Evolutionary conservation across 2,888 invertebrate genomes (phyloP).

Genomic region (Platycheirus albimanus): DNA sequence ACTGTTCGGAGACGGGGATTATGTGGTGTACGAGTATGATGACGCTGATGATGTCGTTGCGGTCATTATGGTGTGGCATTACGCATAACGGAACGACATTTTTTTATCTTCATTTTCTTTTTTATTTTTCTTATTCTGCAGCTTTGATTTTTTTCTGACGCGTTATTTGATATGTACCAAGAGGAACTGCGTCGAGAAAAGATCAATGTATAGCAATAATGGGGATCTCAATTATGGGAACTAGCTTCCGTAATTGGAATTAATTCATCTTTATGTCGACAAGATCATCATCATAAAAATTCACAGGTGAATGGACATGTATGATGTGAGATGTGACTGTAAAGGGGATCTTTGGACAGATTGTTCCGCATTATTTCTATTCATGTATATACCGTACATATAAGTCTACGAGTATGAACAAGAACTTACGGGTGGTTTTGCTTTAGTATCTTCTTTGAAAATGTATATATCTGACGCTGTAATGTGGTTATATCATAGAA

Average conservation of each 20-base stretch:
- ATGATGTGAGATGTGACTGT: no score
- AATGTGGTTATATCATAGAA: slow-evolving; percentile 29
- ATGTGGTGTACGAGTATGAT: not conserved
- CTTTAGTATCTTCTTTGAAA: not conserved
- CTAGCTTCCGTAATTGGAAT: slow-evolving; percentile 42
- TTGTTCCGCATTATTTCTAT: slow-evolving; percentile 21
- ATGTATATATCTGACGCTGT: slow-evolving; percentile 3
- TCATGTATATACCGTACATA: no score
- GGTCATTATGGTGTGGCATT: slow-evolving; percentile 57
- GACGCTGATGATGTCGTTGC: slow-evolving; percentile 37
- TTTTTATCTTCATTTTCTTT: slow-evolving; percentile 33
- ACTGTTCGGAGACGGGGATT: not conserved
- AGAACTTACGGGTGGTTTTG: no score
- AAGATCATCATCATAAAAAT: slow-evolving; percentile 13
- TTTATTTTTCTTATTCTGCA: no score
- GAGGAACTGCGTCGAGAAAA: slow-evolving; percentile 27
- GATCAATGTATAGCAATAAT: not conserved
- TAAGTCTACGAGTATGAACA: no score
- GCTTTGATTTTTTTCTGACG: slow-evolving; percentile 31
- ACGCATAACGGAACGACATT: slow-evolving; percentile 56
- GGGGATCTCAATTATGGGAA: slow-evolving; percentile 41
- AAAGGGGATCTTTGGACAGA: slow-evolving; percentile 4
- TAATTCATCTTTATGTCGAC: slow-evolving; percentile 41
- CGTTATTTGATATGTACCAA: slow-evolving; percentile 53
- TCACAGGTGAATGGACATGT: slow-evolving; percentile 60